Percentiles rank a stretch among this genome's conserved stretches.
These are phyloP conservation scores for Deilephila elpenor DNA, from an alignment of 2,888 invertebrate species.

Conservation along the genomic window DNA sequence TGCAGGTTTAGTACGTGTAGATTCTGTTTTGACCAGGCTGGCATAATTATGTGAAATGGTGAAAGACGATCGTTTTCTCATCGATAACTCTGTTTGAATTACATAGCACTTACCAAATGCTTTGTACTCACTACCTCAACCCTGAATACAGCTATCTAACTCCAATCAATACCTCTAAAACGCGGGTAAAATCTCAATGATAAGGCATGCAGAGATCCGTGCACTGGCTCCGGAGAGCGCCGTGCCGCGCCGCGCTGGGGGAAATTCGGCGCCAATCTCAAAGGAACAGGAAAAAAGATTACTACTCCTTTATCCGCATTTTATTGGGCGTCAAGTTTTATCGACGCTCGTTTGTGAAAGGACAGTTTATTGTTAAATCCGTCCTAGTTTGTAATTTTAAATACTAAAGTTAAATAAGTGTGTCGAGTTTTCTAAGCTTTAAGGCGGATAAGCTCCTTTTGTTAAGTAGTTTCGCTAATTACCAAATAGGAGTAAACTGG, in stretches of 20 bases:
- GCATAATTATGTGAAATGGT: too few relatives aligned
- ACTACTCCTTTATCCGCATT: conserved; percentile 7
- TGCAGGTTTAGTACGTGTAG: too few relatives aligned
- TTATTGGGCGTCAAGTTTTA: conserved; percentile 3
- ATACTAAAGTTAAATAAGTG: conserved; percentile 6
- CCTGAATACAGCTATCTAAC: too few relatives aligned
- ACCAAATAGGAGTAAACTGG: not conserved
- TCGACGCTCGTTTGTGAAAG: not conserved
- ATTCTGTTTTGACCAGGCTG: too few relatives aligned
- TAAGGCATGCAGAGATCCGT: too few relatives aligned
- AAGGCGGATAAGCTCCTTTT: not conserved
- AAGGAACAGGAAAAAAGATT: conserved; percentile 5
- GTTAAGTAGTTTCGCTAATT: not conserved
- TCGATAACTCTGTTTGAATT: too few relatives aligned
- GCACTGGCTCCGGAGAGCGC: not conserved
- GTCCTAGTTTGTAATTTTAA: not conserved
- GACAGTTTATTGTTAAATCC: not conserved
- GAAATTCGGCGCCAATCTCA: conserved; percentile 9
- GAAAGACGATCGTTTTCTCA: too few relatives aligned
- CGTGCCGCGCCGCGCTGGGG: not conserved
- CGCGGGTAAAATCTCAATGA: too few relatives aligned
- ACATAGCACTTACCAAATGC: too few relatives aligned
- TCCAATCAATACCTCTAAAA: too few relatives aligned
- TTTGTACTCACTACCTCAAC: too few relatives aligned
- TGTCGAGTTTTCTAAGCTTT: not conserved